Conservation (phyloP, 2,797 vertebrate species). For the Philypnodon macrostomus region DNA sequence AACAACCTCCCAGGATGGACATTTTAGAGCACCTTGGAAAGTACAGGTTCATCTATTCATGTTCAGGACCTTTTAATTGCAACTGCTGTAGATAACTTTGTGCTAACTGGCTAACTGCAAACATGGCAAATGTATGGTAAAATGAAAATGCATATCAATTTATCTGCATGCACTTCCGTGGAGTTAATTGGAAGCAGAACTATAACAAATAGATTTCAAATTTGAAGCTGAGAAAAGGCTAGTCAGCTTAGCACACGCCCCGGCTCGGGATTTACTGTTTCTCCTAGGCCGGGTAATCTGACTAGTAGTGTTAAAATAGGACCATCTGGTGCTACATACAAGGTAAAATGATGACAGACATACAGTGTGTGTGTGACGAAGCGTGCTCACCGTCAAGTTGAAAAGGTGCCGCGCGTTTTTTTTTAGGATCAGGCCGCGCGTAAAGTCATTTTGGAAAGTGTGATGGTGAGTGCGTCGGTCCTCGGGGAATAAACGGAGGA, state of each 20-base stretch:
- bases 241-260: slow-evolving; percentile 40
- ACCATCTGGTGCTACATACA: slow-evolving; percentile 59
- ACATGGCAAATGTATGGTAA: too few relatives aligned
- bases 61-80: too few relatives aligned
- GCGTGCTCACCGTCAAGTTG: slow-evolving; percentile 65
- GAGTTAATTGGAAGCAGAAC: too few relatives aligned
- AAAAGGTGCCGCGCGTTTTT: slow-evolving; percentile 30
- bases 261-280: slow-evolving; percentile 57
- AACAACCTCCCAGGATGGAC: background rate
- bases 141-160: background rate
- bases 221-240: slow-evolving; percentile 21
- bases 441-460: slow-evolving; percentile 25
- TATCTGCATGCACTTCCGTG: background rate
- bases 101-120: too few relatives aligned
- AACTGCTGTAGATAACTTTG: too few relatives aligned
- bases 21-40: background rate
- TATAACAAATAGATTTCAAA: too few relatives aligned
- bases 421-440: slow-evolving; percentile 23
- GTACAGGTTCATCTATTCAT: too few relatives aligned
- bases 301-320: slow-evolving; percentile 38
- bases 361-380: slow-evolving; percentile 16
- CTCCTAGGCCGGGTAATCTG: slow-evolving; percentile 55
- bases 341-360: slow-evolving; percentile 16
- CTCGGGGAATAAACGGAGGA: slow-evolving; percentile 25
- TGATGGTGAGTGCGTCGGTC: slow-evolving; percentile 20